These are phyloP conservation scores for Trogon melanurus DNA, from an alignment of 2,113 vertebrate species.

Conservation along the genomic window DNA sequence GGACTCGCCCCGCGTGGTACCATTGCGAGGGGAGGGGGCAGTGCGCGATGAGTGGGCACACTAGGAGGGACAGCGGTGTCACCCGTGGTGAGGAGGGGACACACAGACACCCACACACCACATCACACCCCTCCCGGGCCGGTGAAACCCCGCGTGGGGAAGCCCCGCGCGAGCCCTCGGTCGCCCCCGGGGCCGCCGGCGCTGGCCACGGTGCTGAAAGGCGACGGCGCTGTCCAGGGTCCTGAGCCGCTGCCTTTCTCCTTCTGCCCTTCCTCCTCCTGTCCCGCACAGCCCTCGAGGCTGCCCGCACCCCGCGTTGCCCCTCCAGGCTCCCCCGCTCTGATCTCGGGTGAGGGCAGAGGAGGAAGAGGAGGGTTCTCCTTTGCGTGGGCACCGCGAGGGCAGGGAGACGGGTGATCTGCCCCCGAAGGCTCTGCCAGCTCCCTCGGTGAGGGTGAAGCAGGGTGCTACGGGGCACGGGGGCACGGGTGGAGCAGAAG, in stretches of 20 bases:
- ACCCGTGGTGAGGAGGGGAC: too few species aligned
- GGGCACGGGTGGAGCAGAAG: not conserved
- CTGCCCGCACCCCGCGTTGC: not conserved
- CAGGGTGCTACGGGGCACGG: not conserved
- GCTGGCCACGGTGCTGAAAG: slow-evolving; percentile 28
- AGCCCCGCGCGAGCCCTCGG: not conserved
- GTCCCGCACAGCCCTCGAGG: too few species aligned
- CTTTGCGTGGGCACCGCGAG: not conserved
- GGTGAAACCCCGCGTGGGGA: not conserved
- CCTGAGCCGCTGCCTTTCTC: not conserved
- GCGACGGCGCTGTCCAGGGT: slow-evolving; percentile 2
- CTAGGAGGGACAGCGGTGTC: rapidly evolving
- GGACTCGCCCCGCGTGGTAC: not conserved
- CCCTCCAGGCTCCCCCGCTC: rapidly evolving
- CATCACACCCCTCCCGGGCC: too few species aligned
- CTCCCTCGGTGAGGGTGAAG: rapidly evolving
- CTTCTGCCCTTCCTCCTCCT: not conserved
- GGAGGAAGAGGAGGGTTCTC: not conserved
- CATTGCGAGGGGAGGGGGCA: rapidly evolving
- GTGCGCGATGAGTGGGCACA: rapidly evolving
- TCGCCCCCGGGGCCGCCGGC: not conserved
- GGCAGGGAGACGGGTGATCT: not conserved
- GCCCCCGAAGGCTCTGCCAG: not conserved
- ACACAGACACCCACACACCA: too few species aligned
- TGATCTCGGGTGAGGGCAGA: too few species aligned